A percentile compares a stretch with the other conserved stretches of the same genome.
phyloP scores from a whole-genome alignment of 2,888 invertebrate genomes.

The Pandemis cinnamomeana region DNA sequence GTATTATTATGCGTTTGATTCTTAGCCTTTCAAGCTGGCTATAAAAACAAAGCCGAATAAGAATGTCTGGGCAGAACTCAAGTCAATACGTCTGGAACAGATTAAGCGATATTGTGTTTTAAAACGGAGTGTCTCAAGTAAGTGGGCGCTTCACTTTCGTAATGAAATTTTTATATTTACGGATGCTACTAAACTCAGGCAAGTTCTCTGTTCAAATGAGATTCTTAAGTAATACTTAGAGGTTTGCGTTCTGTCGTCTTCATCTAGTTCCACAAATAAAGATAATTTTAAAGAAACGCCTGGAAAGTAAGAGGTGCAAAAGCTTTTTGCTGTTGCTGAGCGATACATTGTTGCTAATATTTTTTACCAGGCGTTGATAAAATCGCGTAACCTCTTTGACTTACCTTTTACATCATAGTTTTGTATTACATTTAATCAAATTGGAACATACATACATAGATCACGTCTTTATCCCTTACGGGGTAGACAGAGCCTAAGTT shows the following conservation, averaged over 20 bases:
- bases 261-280: slow-evolving; percentile 12
- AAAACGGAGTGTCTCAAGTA: slow-evolving; percentile 30
- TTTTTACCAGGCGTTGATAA: background rate
- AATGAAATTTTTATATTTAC: slow-evolving; percentile 41
- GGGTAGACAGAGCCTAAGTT: no score
- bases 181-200: slow-evolving; percentile 19
- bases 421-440: no score
- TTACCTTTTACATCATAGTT: background rate
- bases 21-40: no score
- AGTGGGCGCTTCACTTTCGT: slow-evolving; percentile 28
- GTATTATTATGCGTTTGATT: no score
- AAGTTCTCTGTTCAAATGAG: slow-evolving; percentile 30
- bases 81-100: background rate
- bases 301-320: background rate
- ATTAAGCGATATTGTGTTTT: slow-evolving; percentile 26
- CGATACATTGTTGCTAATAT: background rate
- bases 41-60: no score
- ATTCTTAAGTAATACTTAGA: slow-evolving; percentile 27
- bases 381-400: background rate
- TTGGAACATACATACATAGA: no score
- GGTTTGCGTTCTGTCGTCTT: slow-evolving; percentile 18
- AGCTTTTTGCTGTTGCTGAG: background rate
- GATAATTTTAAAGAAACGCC: slow-evolving; percentile 18
- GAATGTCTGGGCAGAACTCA: no score
- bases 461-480: no score